A percentile compares a stretch with the other conserved stretches of the same genome.
Evolutionary conservation across 1,140 invertebrate genomes (phyloP).

Genomic region (Micrasema longulum): DNA sequence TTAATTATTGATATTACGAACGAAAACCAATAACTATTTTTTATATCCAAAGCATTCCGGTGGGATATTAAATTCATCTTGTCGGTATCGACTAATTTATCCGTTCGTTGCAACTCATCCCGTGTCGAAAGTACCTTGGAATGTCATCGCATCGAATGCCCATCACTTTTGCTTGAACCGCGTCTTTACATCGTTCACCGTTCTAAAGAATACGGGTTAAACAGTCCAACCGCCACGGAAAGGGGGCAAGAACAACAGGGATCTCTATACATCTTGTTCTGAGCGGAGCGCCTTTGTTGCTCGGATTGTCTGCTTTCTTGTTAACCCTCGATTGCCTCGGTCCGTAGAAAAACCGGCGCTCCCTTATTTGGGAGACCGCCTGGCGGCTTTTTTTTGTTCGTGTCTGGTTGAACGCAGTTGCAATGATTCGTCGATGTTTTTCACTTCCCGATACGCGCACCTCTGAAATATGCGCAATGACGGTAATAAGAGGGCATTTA

Average conservation of each 20-base stretch:
- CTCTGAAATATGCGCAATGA: constrained; percentile 22
- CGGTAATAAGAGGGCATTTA: constrained; percentile 15
- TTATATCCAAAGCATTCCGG: background rate
- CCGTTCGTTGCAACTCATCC: constrained; percentile 21
- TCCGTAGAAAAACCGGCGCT: constrained; percentile 42
- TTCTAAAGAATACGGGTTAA: background rate
- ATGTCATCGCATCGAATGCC: constrained; percentile 22
- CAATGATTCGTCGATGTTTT: constrained; percentile 17
- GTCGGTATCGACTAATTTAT: constrained; percentile 28
- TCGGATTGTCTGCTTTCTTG: constrained; percentile 6
- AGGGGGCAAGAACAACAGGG: background rate
- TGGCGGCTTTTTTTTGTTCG: constrained; percentile 46
- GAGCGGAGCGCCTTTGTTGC: background rate
- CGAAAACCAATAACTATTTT: too few species aligned
- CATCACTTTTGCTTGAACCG: constrained; percentile 23
- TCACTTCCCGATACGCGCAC: constrained; percentile 14
- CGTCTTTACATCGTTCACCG: background rate
- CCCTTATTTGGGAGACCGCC: constrained; percentile 50
- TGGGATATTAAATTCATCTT: constrained; percentile 20
- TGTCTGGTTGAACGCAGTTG: background rate
- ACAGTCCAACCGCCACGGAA: constrained; percentile 2
- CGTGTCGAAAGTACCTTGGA: constrained; percentile 16
- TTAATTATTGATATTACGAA: too few species aligned
- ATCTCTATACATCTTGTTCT: background rate
- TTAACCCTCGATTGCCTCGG: background rate